phyloP scores from a whole-genome alignment of 2,113 vertebrate genomes.

The Melanerpes aurifrons region DNA sequence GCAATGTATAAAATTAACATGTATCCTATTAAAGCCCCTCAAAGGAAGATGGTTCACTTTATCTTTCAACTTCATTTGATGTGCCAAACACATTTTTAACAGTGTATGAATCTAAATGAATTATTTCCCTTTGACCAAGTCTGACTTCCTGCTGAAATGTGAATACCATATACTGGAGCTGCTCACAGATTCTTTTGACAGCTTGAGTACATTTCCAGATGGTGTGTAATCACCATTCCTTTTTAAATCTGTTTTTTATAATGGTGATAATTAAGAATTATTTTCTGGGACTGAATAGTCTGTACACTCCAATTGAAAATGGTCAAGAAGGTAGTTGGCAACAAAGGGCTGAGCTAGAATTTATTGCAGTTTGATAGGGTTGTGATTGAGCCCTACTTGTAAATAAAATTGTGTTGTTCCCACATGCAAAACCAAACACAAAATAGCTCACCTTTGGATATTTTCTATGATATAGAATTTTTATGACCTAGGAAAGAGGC shows the following conservation, averaged over 20 bases:
- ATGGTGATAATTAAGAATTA: conserved; percentile 66
- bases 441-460: neutral
- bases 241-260: conserved; percentile 74
- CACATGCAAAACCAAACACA: neutral
- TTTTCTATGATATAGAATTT: neutral
- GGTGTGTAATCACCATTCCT: conserved; percentile 54
- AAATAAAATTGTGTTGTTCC: neutral
- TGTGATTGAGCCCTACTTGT: neutral
- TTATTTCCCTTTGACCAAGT: conserved; percentile 37
- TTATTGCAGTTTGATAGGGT: conserved; percentile 10
- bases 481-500: neutral
- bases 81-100: conserved; percentile 25
- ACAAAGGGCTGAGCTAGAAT: conserved; percentile 9
- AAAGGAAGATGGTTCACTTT: conserved; percentile 41
- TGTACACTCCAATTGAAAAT: conserved; percentile 24
- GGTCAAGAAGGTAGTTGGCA: conserved; percentile 37
- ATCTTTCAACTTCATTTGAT: conserved; percentile 42
- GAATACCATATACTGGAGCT: conserved; percentile 23
- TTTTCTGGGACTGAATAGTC: conserved; percentile 48
- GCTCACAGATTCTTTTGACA: conserved; percentile 67
- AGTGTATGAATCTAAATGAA: conserved; percentile 31
- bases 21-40: conserved; percentile 6
- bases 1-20: conserved; percentile 40
- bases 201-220: conserved; percentile 63
- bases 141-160: conserved; percentile 45